phyloP scores from a whole-genome alignment of 2,888 invertebrate species.

The Drosophila incognita region DNA sequence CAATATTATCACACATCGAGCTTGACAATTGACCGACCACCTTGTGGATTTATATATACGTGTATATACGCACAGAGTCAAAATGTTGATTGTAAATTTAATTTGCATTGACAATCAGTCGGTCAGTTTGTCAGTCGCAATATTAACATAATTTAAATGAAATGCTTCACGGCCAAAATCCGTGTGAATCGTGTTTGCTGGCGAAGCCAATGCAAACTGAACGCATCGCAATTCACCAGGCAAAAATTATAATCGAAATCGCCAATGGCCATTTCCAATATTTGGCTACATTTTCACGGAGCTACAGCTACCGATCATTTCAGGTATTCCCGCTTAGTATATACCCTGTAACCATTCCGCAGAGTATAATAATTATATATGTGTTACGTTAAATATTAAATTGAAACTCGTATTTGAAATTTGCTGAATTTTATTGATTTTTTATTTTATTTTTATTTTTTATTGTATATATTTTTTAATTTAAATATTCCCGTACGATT shows the following conservation, averaged over 20 bases:
- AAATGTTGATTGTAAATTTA: constrained; percentile 55
- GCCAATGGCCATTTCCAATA: constrained; percentile 28
- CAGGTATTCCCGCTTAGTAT: not conserved
- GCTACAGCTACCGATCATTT: not conserved
- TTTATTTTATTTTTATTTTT: not conserved
- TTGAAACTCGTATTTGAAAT: not conserved
- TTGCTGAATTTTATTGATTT: not conserved
- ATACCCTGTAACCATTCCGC: constrained; percentile 6
- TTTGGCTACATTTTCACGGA: constrained; percentile 25
- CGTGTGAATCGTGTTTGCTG: constrained; percentile 63
- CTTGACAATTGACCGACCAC: constrained; percentile 19
- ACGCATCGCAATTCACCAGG: constrained; percentile 23
- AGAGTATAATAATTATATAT: too few species aligned
- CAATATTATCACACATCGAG: not conserved
- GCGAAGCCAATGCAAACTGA: constrained; percentile 46
- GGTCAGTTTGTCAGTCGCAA: constrained; percentile 31
- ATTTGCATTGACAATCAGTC: constrained; percentile 54
- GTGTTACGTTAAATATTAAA: not conserved
- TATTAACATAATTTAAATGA: constrained; percentile 69
- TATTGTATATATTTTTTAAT: not conserved
- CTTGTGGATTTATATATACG: constrained; percentile 11
- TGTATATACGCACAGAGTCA: not conserved
- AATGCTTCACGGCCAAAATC: constrained; percentile 53
- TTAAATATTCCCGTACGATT: not conserved
- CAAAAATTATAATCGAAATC: constrained; percentile 44